Evolutionary conservation across 2,113 vertebrate genomes (phyloP), one percentile per base, ranked within the genome.

Genomic region (Halcyon senegalensis): DNA sequence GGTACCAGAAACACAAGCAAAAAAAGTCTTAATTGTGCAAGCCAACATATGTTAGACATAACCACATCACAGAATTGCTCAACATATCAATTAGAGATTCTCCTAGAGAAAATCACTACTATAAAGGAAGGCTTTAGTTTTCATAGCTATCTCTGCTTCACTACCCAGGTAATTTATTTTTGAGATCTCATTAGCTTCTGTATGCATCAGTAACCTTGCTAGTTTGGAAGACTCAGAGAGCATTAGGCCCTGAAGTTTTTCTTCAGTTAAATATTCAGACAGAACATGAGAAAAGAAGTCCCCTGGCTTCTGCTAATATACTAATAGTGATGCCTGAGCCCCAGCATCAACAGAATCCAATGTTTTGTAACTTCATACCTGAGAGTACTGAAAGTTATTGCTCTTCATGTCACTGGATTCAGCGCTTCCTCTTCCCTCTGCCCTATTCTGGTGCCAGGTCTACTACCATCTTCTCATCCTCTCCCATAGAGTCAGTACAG

Each of bases 1-100:
- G 89, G 84, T 96, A 94, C 37, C 39, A 85, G 44, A 89, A 94
- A 63, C 15, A 75, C 59, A 77, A 94, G 39, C 5, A 86, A 80
- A 75, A 75, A 70, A 58, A 18, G 18, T 27, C 70, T 72, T 50
- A 84, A 44, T 59, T 72, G 33, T 84, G 25, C 12, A 37, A 91
- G 70, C 18, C 56, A 90, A 81, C 75, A 67, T 81, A 80, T 87
- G 75, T 68, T 83, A 82, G 37, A 81, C 39, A 78, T 95, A 93
- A 81, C 20, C 0, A 2, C 25, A 69, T 66, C 28, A 35, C 37
- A 82, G 73, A 93, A 60, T 55, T 87, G 66, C 50, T 90, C 55
- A 86, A 75, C 6, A 66, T 27, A 89, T 31, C n/a, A 90, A 89
- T 81, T 84, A 75, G 83, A 89, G 30, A 87, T 48, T 81, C 16